Conservation (phyloP, 2,888 invertebrate species). For the Anagyrus pseudococci region DNA sequence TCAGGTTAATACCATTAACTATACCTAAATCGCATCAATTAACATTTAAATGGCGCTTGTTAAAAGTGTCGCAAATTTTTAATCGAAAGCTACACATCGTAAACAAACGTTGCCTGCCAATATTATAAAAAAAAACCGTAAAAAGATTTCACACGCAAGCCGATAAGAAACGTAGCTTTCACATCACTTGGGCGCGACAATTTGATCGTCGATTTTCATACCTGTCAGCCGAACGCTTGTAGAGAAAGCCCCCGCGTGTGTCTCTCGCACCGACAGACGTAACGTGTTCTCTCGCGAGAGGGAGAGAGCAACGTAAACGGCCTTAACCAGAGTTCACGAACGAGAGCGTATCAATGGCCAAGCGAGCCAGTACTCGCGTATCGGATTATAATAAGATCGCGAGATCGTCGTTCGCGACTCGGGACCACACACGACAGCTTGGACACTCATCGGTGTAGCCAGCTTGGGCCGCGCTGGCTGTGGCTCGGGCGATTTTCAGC, state of each 20-base stretch:
- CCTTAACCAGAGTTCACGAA: background rate
- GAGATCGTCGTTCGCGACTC: no score
- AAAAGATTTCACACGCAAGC: background rate
- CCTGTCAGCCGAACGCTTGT: background rate
- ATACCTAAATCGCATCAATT: no score
- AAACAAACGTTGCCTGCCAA: no score
- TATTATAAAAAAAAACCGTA: background rate
- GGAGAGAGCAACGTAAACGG: background rate
- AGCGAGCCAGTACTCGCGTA: constrained; percentile 1
- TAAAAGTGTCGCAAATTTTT: no score
- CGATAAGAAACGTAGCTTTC: no score
- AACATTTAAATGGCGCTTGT: no score
- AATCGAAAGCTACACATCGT: no score
- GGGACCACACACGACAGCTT: constrained; percentile 21
- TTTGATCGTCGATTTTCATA: background rate
- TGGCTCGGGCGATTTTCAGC: background rate
- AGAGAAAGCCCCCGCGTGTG: no score
- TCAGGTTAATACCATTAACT: no score
- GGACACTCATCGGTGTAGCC: background rate
- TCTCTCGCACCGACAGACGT: background rate
- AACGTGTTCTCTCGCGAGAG: background rate
- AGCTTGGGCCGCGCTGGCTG: background rate
- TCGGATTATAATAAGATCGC: constrained; percentile 20
- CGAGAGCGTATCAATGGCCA: background rate
- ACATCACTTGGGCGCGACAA: background rate